Conservation (phyloP, 2,113 vertebrate species). For the Suricata suricatta region DNA sequence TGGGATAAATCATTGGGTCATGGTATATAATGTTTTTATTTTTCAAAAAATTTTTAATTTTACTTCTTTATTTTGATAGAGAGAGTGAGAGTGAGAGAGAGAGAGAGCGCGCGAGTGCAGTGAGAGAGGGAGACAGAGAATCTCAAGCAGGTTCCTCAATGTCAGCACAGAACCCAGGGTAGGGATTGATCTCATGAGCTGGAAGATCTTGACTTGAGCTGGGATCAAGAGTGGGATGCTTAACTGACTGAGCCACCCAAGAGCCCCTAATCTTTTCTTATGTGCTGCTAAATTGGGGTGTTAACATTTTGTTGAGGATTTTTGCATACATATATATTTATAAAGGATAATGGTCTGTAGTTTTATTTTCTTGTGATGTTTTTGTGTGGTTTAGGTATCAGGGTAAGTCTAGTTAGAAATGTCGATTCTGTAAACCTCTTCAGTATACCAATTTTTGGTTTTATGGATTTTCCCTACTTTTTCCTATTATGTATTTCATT, state of each 20-base stretch:
- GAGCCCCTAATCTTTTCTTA: neutral
- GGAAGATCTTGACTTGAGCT: too few species aligned
- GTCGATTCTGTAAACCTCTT: neutral
- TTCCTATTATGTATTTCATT: neutral
- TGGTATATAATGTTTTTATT: neutral
- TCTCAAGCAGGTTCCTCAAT: too few species aligned
- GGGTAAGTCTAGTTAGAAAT: neutral
- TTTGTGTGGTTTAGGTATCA: neutral
- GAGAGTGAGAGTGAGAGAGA: too few species aligned
- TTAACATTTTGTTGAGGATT: neutral
- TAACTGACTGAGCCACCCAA: too few species aligned
- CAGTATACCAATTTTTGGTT: neutral
- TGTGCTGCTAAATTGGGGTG: neutral
- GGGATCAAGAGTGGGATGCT: too few species aligned
- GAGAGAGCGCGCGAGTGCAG: too few species aligned
- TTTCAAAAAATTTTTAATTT: too few species aligned
- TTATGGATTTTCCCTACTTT: neutral
- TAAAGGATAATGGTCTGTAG: neutral
- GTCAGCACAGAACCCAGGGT: too few species aligned
- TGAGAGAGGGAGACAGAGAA: too few species aligned
- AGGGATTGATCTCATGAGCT: too few species aligned
- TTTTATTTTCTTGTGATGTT: neutral
- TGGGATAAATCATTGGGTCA: neutral
- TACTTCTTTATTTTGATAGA: too few species aligned
- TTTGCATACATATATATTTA: neutral